These are phyloP conservation scores for Pluvianellus socialis DNA, from an alignment of 2,113 vertebrate genomes.

Conservation along the genomic window DNA sequence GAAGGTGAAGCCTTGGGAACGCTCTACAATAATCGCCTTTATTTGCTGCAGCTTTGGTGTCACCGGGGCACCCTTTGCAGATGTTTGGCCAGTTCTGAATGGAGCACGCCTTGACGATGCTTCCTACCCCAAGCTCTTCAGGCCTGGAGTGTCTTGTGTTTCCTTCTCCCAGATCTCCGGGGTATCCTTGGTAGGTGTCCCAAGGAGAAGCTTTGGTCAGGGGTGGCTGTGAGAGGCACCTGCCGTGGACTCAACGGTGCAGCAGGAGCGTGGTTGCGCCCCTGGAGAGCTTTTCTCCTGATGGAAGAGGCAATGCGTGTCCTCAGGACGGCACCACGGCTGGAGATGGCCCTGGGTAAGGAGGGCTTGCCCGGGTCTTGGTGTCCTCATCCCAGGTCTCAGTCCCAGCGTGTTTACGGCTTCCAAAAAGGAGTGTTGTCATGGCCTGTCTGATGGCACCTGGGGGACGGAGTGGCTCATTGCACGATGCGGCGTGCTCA, in stretches of 20 bases:
- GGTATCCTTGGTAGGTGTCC: neutral
- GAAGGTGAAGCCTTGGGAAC: neutral
- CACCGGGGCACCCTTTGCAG: neutral
- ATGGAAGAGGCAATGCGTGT: neutral
- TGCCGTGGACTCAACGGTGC: neutral
- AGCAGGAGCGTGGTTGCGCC: fast-evolving
- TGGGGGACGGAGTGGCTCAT: neutral
- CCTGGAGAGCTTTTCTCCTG: neutral
- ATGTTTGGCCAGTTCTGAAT: neutral
- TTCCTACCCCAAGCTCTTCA: neutral
- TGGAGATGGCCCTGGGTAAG: neutral
- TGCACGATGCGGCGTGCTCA: neutral
- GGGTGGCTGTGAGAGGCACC: neutral
- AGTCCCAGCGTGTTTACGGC: neutral
- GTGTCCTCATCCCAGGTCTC: too few species aligned
- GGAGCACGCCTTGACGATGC: neutral
- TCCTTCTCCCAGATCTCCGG: neutral
- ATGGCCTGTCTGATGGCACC: neutral
- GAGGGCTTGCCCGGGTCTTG: neutral
- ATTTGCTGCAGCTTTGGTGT: neutral
- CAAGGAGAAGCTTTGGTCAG: neutral
- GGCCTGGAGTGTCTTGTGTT: too few species aligned
- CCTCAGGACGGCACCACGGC: neutral
- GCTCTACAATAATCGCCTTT: neutral
- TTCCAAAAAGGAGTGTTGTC: neutral